A percentile compares a stretch with the other conserved stretches of the same genome.
phyloP scores from a whole-genome alignment of 2,113 vertebrate genomes.

The Microtus montanus region DNA sequence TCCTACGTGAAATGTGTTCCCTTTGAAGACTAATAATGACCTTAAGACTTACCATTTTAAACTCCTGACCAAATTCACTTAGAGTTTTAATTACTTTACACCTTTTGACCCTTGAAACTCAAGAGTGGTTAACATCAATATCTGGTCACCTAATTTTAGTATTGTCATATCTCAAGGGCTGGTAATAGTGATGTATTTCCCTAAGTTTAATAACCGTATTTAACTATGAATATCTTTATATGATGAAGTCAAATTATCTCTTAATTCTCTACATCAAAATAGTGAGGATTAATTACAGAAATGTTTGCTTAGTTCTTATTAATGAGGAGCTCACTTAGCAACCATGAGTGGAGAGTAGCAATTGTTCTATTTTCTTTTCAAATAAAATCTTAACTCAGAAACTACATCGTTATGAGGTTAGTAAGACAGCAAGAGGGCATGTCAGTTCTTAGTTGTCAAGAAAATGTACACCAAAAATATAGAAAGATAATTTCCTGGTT shows the following conservation, averaged over 20 bases:
- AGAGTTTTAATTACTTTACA: neutral
- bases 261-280: neutral
- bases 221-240: neutral
- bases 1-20: neutral
- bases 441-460: accelerated
- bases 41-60: neutral
- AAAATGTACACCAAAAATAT: neutral
- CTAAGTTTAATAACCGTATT: neutral
- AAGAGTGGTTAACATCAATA: neutral
- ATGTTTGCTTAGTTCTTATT: neutral
- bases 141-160: neutral
- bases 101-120: neutral
- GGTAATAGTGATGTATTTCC: neutral
- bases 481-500: neutral
- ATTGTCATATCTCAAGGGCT: neutral
- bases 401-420: accelerated
- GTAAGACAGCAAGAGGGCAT: neutral
- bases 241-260: neutral
- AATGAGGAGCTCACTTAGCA: neutral
- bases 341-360: neutral
- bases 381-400: neutral
- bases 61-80: neutral
- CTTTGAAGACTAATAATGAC: neutral
- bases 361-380: neutral
- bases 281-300: neutral